Percentiles rank a stretch among this genome's conserved stretches.
phyloP scores from a whole-genome alignment of 1,140 invertebrate genomes.

The Ostrea edulis region DNA sequence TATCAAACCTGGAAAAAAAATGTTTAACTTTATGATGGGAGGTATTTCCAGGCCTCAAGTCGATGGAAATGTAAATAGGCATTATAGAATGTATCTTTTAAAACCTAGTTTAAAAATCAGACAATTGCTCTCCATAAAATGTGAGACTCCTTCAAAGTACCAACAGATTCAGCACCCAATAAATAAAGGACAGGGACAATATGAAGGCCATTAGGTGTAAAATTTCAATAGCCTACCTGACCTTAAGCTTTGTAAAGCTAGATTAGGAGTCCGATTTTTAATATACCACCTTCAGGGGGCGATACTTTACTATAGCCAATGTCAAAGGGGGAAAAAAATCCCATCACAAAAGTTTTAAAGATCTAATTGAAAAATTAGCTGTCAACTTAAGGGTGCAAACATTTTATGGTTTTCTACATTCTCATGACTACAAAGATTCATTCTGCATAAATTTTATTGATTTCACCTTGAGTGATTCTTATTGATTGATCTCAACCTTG shows the following conservation, averaged over 20 bases:
- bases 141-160: background rate
- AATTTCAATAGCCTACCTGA: background rate
- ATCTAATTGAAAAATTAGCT: slow-evolving; percentile 36
- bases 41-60: no score
- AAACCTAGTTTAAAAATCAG: background rate
- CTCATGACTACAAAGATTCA: background rate
- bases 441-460: background rate
- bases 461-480: background rate
- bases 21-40: background rate
- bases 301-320: background rate
- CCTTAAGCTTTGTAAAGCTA: background rate
- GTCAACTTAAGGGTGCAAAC: slow-evolving; percentile 25
- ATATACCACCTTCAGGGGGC: background rate
- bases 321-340: slow-evolving; percentile 27
- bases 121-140: background rate
- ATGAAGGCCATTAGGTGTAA: background rate
- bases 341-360: slow-evolving; percentile 31
- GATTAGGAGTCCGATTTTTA: background rate
- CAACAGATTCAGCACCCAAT: background rate
- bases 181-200: background rate
- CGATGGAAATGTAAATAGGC: no score
- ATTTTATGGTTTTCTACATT: slow-evolving; percentile 3
- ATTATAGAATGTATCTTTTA: background rate
- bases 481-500: slow-evolving; percentile 6
- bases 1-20: no score